These are phyloP conservation scores for Nemapogon koenigi DNA, from an alignment of 2,888 invertebrate genomes.

Conservation along the genomic window DNA sequence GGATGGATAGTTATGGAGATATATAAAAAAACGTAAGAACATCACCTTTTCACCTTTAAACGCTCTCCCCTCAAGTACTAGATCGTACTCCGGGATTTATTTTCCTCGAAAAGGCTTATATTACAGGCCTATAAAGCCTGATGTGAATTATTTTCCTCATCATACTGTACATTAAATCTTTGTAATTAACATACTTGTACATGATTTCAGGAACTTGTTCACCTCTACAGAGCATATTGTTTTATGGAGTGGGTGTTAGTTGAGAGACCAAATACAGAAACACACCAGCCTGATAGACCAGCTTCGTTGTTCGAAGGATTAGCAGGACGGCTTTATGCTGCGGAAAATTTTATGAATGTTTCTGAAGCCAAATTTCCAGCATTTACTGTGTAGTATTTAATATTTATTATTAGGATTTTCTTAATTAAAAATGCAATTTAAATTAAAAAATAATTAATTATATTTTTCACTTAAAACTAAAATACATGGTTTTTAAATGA, in stretches of 20 bases:
- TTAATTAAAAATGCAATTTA: background rate
- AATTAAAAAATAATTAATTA: background rate
- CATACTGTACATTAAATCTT: too few species aligned
- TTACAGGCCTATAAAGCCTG: too few species aligned
- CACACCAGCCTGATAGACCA: constrained; percentile 78
- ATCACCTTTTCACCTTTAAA: too few species aligned
- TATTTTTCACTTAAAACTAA: too few species aligned
- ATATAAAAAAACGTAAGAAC: too few species aligned
- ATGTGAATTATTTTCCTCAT: too few species aligned
- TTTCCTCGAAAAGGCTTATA: too few species aligned
- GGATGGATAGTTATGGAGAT: too few species aligned
- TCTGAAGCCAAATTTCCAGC: constrained; percentile 77
- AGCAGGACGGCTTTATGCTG: constrained; percentile 78
- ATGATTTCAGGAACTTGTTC: constrained; percentile 71
- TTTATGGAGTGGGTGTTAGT: constrained; percentile 84
- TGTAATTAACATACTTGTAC: too few species aligned
- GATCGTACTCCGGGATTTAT: too few species aligned
- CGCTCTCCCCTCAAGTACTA: too few species aligned
- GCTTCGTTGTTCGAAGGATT: constrained; percentile 86
- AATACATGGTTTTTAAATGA: too few species aligned
- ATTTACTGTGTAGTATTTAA: constrained; percentile 50
- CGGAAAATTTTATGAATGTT: constrained; percentile 72
- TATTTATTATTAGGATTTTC: background rate
- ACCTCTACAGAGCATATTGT: constrained; percentile 78
- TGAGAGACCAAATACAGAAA: constrained; percentile 71